These are phyloP conservation scores for Dioctria rufipes DNA, from an alignment of 2,888 invertebrate species.

Conservation along the genomic window DNA sequence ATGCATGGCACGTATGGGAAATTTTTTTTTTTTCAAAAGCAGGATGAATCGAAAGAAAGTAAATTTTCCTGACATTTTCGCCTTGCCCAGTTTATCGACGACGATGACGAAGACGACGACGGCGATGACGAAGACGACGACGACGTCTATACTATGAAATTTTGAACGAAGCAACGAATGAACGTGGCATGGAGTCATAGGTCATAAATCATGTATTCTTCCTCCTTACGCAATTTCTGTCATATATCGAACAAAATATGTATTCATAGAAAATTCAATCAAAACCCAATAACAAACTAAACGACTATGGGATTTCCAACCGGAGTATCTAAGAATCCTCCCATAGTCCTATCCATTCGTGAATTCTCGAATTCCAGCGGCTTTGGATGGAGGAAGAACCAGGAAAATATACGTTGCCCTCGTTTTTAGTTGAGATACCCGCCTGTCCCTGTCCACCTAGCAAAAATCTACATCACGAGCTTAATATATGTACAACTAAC, in stretches of 20 bases:
- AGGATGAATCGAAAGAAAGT: background rate
- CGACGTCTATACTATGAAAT: background rate
- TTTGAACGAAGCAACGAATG: background rate
- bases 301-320: constrained; percentile 31
- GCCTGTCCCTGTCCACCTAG: background rate
- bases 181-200: background rate
- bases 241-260: constrained; percentile 20
- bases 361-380: no score
- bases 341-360: no score
- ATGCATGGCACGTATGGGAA: background rate
- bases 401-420: no score
- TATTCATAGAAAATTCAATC: constrained; percentile 53
- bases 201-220: background rate
- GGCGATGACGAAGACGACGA: no score
- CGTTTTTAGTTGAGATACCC: background rate
- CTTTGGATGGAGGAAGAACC: no score
- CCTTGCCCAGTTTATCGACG: background rate
- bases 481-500: no score
- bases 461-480: no score
- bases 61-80: background rate
- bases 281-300: constrained; percentile 52
- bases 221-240: constrained; percentile 21
- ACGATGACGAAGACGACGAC: background rate
- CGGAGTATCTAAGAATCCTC: no score
- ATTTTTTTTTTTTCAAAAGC: background rate